Conservation (phyloP, 2,113 vertebrate genomes). For the Phocoena sinus region DNA sequence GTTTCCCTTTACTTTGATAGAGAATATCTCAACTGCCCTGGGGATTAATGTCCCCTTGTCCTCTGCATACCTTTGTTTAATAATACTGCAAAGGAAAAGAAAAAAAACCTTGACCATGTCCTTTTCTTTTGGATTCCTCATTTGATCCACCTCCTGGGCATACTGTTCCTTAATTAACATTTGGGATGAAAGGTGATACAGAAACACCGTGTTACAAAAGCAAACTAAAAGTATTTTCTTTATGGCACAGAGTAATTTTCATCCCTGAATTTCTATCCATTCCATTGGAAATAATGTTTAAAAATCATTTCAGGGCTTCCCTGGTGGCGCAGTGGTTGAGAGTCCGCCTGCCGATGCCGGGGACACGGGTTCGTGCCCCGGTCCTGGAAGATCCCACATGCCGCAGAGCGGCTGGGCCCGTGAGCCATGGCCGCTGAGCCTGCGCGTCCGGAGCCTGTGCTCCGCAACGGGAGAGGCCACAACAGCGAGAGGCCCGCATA, state of each 20-base stretch:
- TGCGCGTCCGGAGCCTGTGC: too few relatives aligned
- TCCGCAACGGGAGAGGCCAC: too few relatives aligned
- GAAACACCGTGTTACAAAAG: slow-evolving; percentile 20
- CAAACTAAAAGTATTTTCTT: slow-evolving; percentile 41
- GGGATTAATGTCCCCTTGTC: background rate
- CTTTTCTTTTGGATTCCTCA: slow-evolving; percentile 24
- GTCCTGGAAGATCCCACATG: too few relatives aligned
- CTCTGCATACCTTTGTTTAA: background rate
- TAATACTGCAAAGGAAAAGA: background rate
- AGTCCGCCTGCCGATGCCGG: too few relatives aligned
- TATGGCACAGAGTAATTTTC: slow-evolving; percentile 10
- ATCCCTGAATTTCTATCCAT: slow-evolving; percentile 10
- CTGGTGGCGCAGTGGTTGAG: too few relatives aligned
- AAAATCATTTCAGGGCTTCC: slow-evolving; percentile 31
- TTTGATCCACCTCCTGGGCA: slow-evolving; percentile 9
- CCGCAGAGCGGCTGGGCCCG: too few relatives aligned
- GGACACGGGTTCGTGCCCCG: too few relatives aligned
- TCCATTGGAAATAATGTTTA: slow-evolving; percentile 40
- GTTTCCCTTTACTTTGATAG: slow-evolving; percentile 7
- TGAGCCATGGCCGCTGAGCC: too few relatives aligned
- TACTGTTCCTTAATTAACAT: slow-evolving; percentile 54
- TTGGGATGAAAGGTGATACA: slow-evolving; percentile 8
- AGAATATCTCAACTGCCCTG: background rate
- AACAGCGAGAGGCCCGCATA: too few relatives aligned
- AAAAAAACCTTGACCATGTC: background rate